Evolutionary conservation across 2,113 vertebrate genomes (phyloP), one percentile per base, ranked within the genome.

Genomic region (Salminus brasiliensis): DNA sequence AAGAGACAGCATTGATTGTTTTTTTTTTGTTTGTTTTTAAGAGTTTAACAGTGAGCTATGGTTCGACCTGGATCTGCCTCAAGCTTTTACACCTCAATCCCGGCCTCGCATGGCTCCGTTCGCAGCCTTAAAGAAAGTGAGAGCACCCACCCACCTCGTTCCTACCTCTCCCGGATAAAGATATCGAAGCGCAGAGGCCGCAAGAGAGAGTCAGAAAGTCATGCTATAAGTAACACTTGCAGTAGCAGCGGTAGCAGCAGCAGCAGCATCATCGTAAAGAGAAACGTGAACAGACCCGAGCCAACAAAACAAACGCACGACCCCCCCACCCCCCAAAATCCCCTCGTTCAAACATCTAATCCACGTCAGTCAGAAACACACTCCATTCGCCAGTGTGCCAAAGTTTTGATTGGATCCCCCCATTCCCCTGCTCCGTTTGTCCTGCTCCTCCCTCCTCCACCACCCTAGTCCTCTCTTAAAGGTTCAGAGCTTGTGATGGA

Each of bases 201-300:
- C 84, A 88, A 80, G 85, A 68, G 57, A 83, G 71, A 88, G 88
- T 89, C 90, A 68, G 57, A 83, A 73, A 88, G 88, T 89, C 90
- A 90, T 93, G 92, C 91, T 79, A 81, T 91, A 92, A 93, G 92
- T 92, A 93, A 93, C 92, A 93, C 91, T 93, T 91, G 90, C 90
- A 93, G 88, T 91, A 93, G 90, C 83, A 84, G 84, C 89, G 89
- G 86, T 65, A 88, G 89, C 78, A 88, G 85, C 68, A 90, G 89
- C 57, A 87, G 85, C 36, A n/a, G n/a, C n/a, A 85, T 78, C n/a
- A 85, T 78, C 55, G 39, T 4, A 81, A 75, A 85, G 80, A 76
- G 47, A 72, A 72, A 81, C 25, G 55, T 62, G 65, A 32, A 83
- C 74, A 76, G 74, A 81, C 23, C 8, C 18, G 75, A 67, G 67